phyloP scores from a whole-genome alignment of 2,113 vertebrate genomes.

The Nanger granti region DNA sequence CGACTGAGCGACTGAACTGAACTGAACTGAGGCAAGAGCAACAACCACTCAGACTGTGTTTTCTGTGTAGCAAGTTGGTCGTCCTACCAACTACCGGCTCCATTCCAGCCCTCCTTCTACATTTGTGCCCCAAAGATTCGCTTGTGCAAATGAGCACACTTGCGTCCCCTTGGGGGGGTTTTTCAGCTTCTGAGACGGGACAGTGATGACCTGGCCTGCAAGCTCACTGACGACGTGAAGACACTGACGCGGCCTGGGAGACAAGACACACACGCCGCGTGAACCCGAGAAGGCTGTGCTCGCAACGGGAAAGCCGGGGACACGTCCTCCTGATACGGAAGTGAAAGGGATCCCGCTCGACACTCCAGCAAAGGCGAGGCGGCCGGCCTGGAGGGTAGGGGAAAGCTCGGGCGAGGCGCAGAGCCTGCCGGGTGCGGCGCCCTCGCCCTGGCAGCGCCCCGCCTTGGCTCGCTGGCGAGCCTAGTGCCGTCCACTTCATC shows the following conservation, averaged over 20 bases:
- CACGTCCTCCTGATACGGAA: rapidly evolving
- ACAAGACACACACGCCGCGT: rapidly evolving
- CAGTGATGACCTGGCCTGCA: rapidly evolving
- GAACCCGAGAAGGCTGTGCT: rapidly evolving
- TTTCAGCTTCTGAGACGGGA: neutral
- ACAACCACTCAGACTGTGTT: rapidly evolving
- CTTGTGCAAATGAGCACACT: neutral
- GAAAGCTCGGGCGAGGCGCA: rapidly evolving
- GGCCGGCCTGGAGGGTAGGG: neutral
- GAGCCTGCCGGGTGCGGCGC: rapidly evolving
- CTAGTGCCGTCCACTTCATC: rapidly evolving
- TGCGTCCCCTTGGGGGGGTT: rapidly evolving
- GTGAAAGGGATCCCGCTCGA: rapidly evolving
- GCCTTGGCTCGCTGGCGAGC: rapidly evolving
- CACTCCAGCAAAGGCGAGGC: rapidly evolving
- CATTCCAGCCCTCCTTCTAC: no score
- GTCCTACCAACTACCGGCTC: rapidly evolving
- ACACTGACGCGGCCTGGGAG: neutral
- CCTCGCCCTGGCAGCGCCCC: rapidly evolving
- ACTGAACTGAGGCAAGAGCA: no score
- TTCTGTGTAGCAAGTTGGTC: rapidly evolving
- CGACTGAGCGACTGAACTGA: no score
- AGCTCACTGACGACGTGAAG: rapidly evolving
- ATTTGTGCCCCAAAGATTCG: neutral
- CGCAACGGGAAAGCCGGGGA: rapidly evolving